phyloP scores from a whole-genome alignment of 2,888 invertebrate genomes.

The Agriotes lineatus region DNA sequence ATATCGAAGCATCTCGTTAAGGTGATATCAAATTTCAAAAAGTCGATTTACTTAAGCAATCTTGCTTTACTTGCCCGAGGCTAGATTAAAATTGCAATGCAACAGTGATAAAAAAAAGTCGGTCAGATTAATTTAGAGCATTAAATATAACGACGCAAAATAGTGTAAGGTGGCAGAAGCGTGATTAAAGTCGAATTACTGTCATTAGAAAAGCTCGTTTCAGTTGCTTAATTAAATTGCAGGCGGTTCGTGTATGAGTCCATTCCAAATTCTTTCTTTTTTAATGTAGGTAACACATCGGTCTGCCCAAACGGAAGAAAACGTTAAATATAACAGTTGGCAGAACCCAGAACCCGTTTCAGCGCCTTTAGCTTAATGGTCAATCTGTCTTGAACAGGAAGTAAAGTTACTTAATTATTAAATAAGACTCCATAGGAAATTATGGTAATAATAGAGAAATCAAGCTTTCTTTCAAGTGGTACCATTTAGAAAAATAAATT shows the following conservation, averaged over 20 bases:
- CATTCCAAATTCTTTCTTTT: neutral
- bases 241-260: neutral
- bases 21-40: neutral
- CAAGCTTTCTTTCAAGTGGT: constrained; percentile 21
- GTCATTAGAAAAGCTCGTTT: neutral
- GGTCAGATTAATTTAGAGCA: constrained; percentile 13
- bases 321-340: neutral
- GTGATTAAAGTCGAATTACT: constrained; percentile 7
- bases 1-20: neutral
- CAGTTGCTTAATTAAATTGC: constrained; percentile 4
- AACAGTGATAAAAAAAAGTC: too few relatives aligned
- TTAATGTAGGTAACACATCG: too few relatives aligned
- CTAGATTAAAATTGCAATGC: too few relatives aligned
- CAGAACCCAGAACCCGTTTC: neutral
- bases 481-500: constrained; percentile 22
- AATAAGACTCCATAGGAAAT: constrained; percentile 13
- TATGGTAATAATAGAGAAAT: constrained; percentile 3
- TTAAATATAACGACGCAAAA: constrained; percentile 15
- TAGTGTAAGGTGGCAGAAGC: neutral
- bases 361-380: neutral
- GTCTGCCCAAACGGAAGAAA: too few relatives aligned
- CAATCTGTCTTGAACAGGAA: neutral
- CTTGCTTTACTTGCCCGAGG: too few relatives aligned
- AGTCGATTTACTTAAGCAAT: too few relatives aligned
- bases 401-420: constrained; percentile 9